Evolutionary conservation across 92 coral and sea anemone genomes (phyloP).

Genomic region (Palythoa heliodiscus): DNA sequence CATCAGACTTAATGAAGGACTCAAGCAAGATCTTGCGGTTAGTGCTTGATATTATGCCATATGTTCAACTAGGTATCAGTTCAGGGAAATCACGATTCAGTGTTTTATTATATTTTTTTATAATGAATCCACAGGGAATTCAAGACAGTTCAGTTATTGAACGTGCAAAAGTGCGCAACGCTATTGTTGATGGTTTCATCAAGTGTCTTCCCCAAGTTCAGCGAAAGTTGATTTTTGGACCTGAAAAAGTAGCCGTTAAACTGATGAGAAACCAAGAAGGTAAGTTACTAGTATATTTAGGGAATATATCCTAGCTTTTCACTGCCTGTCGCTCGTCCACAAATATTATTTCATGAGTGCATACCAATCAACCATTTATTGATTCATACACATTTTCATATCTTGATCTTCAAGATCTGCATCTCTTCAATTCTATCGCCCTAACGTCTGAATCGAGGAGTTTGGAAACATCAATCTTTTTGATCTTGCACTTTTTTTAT

Average conservation of each 20-base stretch:
- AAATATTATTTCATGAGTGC: too few relatives aligned
- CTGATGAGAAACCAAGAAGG: conserved; percentile 71
- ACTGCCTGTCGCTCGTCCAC: not conserved
- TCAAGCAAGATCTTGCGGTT: conserved; percentile 56
- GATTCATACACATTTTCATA: too few relatives aligned
- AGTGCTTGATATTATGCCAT: not conserved
- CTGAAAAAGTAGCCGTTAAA: conserved; percentile 55
- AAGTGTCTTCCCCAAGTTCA: conserved; percentile 89
- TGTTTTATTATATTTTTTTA: not conserved
- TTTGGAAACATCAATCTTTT: too few relatives aligned
- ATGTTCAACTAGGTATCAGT: too few relatives aligned
- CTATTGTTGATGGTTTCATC: conserved; percentile 81
- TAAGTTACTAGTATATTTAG: not conserved
- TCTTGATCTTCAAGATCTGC: too few relatives aligned
- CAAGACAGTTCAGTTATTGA: conserved; percentile 72
- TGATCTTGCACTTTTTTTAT: too few relatives aligned
- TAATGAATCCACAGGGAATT: conserved; percentile 56
- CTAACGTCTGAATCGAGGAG: too few relatives aligned
- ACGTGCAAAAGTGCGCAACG: conserved; percentile 88
- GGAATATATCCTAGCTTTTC: not conserved
- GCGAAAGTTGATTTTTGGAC: conserved; percentile 79
- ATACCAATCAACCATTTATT: too few relatives aligned
- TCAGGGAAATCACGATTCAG: not conserved
- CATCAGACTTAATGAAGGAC: conserved; percentile 83
- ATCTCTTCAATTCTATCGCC: too few relatives aligned